Base-by-base conservation (phyloP, 2,113 vertebrate species). In the Piprites chloris region DNA sequence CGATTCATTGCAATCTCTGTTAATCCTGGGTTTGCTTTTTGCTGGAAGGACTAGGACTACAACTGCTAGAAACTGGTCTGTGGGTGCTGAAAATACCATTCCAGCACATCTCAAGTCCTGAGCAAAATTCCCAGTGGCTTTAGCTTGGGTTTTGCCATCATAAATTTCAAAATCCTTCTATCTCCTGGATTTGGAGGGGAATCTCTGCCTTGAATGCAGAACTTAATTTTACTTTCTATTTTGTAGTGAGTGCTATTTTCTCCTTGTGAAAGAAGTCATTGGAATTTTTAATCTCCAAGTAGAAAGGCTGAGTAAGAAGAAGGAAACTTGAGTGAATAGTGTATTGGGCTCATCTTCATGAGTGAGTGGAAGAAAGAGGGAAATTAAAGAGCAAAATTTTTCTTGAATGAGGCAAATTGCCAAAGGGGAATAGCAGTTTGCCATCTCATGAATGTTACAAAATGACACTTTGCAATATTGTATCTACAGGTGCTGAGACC, bases 401-500 rank as follows among this genome's bases (percentile, higher is more conserved):
- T 75, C 74, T 65, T 46, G 2, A 41, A 32, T 15, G 35, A 90
- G 62, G 41, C 59, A 84, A 50, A 62, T 68, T 66, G 80, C 66
- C 24, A 19, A 49, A 61, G 67, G 47, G 28, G 30, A 74, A 35
- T 61, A 66, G 42, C 49, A 74, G 47, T 86, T 87, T 90, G 52
- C 78, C 39, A 44, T 93, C 61, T 77, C 28, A 4, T 65, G 50
- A 78, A 22, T 28, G 66, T 55, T 67, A 58, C 87, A 46, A 52
- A 52, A 88, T 61, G 52, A 83, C 63, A 69, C 65, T 79, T 91
- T 88, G 74, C 82, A 84, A 49, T 55, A 30, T 76, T 59, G 24
- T 94, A 83, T 69, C 81, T 95, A 68, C 67, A 76, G 73, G 85
- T 86, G 61, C 47, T 47, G 83, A 94, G 88, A 67, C 67, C 78